A percentile compares a stretch with the other conserved stretches of the same genome.
These are phyloP conservation scores for Pygmarrhopalites habei DNA, from an alignment of 1,140 invertebrate species.

Conservation along the genomic window DNA sequence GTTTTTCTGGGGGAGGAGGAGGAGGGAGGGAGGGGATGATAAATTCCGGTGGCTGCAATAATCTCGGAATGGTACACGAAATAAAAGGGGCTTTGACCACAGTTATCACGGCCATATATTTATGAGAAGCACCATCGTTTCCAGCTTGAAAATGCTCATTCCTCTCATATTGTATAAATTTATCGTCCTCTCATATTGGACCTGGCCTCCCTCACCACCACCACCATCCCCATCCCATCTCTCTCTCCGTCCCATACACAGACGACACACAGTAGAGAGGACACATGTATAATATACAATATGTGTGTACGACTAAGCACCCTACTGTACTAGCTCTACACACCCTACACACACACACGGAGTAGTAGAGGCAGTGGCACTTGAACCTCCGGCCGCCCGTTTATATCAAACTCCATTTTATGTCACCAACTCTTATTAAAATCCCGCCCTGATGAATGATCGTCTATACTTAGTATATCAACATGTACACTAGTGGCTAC, in stretches of 20 bases:
- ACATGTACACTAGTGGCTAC: neutral
- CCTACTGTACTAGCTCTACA: no score
- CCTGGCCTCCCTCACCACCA: constrained; percentile 12
- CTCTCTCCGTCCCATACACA: neutral
- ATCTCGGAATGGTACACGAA: constrained; percentile 37
- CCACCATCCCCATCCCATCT: no score
- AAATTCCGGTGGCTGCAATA: constrained; percentile 39
- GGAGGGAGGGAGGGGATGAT: constrained; percentile 35
- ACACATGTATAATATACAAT: neutral
- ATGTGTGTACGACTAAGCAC: no score
- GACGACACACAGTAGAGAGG: neutral
- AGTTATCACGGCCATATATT: constrained; percentile 39
- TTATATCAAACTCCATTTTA: constrained; percentile 28
- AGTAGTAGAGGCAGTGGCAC: neutral
- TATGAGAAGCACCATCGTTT: constrained; percentile 38
- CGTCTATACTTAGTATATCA: neutral
- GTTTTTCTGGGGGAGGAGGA: neutral
- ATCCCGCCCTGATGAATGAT: constrained; percentile 36
- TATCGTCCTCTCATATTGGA: constrained; percentile 37
- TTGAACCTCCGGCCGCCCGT: neutral
- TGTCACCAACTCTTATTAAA: constrained; percentile 36
- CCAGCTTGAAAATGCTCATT: constrained; percentile 35
- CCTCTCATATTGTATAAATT: constrained; percentile 39
- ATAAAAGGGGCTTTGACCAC: constrained; percentile 39
- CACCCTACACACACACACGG: no score